phyloP scores from a whole-genome alignment of 2,797 vertebrate genomes.

The Tapirus indicus region DNA sequence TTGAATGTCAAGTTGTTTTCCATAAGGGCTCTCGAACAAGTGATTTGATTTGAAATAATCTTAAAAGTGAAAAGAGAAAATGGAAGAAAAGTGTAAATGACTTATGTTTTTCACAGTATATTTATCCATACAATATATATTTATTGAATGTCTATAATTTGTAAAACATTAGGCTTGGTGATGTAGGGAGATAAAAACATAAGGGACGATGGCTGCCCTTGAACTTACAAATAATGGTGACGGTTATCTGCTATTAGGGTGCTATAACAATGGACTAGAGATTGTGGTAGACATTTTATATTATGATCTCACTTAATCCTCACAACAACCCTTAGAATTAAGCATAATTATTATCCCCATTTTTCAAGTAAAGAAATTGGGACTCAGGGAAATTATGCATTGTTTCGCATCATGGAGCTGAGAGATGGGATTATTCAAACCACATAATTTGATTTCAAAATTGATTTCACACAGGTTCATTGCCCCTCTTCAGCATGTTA shows the following conservation, averaged over 20 bases:
- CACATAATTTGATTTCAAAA: background rate
- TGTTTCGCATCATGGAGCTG: background rate
- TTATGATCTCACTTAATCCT: background rate
- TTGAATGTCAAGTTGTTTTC: background rate
- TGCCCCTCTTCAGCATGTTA: background rate
- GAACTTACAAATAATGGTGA: constrained; percentile 20
- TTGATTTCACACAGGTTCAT: background rate
- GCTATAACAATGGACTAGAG: background rate
- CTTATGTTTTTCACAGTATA: background rate
- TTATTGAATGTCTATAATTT: background rate
- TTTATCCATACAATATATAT: background rate
- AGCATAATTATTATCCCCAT: background rate
- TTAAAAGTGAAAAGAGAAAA: background rate
- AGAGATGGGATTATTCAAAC: background rate
- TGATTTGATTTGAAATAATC: background rate
- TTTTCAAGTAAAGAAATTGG: background rate
- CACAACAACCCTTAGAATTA: background rate
- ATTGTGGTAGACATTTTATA: background rate
- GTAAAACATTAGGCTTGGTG: background rate
- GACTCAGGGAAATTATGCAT: background rate
- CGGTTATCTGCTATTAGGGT: background rate
- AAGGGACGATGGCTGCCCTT: background rate
- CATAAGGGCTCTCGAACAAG: background rate
- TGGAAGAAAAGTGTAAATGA: background rate
- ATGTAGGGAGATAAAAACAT: background rate